phyloP scores from a whole-genome alignment of 1,140 invertebrate genomes.

The Drosophila parvula region DNA sequence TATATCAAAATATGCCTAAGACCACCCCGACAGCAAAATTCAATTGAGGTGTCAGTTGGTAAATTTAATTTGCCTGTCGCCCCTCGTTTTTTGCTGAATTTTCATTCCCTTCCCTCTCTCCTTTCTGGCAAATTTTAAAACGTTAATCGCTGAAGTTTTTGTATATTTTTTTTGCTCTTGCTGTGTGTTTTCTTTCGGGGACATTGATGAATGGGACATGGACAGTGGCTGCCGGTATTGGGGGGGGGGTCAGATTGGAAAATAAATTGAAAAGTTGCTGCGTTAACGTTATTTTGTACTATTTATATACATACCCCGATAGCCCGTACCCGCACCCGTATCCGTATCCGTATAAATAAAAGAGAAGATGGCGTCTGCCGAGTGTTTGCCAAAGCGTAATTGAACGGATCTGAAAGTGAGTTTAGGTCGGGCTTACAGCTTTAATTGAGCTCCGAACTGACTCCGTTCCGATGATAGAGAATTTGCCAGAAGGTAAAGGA shows the following conservation, averaged over 20 bases:
- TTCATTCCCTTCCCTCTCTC: neutral
- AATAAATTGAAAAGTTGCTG: slow-evolving; percentile 54
- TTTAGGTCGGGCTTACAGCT: slow-evolving; percentile 39
- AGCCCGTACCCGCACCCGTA: neutral
- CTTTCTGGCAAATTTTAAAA: slow-evolving; percentile 52
- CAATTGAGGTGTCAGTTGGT: slow-evolving; percentile 73
- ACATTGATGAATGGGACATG: slow-evolving; percentile 67
- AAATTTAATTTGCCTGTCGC: slow-evolving; percentile 70
- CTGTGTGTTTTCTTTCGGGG: slow-evolving; percentile 38
- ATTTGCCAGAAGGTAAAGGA: neutral
- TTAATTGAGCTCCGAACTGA: slow-evolving; percentile 33
- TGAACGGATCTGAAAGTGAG: slow-evolving; percentile 44
- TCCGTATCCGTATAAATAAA: slow-evolving; percentile 34
- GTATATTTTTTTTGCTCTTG: slow-evolving; percentile 15
- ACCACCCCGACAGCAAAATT: slow-evolving; percentile 38
- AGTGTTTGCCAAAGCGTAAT: slow-evolving; percentile 50
- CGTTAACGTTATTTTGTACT: slow-evolving; percentile 53
- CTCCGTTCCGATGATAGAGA: slow-evolving; percentile 1
- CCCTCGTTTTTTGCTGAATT: slow-evolving; percentile 45
- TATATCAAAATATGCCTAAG: slow-evolving; percentile 70
- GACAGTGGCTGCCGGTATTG: slow-evolving; percentile 25
- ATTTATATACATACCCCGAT: slow-evolving; percentile 34
- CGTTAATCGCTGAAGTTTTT: slow-evolving; percentile 63
- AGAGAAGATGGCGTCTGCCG: slow-evolving; percentile 44
- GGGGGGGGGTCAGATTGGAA: slow-evolving; percentile 40